phyloP scores from a whole-genome alignment of 2,113 vertebrate genomes.

The Eulacestoma nigropectus region DNA sequence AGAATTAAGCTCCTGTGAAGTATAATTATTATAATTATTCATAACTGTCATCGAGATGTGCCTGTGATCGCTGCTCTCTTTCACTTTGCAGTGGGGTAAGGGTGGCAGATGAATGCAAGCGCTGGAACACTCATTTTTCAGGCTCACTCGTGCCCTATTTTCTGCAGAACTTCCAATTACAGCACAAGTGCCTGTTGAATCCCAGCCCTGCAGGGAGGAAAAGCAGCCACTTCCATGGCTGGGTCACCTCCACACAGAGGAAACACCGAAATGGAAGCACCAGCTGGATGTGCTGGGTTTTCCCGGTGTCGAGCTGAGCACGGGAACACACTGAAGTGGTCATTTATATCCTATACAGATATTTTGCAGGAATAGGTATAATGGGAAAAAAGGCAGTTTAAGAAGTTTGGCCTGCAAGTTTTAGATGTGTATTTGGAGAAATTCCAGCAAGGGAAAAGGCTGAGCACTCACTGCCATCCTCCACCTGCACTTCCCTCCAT shows the following conservation, averaged over 20 bases:
- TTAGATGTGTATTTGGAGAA: background rate
- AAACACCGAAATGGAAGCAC: background rate
- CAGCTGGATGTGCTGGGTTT: background rate
- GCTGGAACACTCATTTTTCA: background rate
- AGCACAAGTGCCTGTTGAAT: background rate
- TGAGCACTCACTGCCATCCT: background rate
- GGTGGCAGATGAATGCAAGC: background rate
- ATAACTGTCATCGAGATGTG: background rate
- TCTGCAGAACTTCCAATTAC: background rate
- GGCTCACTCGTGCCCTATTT: background rate
- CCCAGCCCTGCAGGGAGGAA: background rate
- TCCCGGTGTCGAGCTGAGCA: background rate
- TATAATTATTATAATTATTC: conserved; percentile 1
- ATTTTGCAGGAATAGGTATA: fast-evolving
- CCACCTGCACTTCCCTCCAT: background rate
- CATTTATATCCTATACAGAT: fast-evolving
- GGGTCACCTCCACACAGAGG: background rate
- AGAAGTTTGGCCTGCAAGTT: background rate
- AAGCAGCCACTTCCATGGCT: background rate
- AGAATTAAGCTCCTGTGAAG: background rate
- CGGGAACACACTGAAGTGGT: fast-evolving
- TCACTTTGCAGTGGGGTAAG: background rate
- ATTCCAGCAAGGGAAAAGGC: background rate
- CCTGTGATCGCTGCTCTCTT: background rate
- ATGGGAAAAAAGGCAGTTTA: background rate